Evolutionary conservation across 2,797 vertebrate species (phyloP).

Genomic region (Microctenopoma steveboyesi): DNA sequence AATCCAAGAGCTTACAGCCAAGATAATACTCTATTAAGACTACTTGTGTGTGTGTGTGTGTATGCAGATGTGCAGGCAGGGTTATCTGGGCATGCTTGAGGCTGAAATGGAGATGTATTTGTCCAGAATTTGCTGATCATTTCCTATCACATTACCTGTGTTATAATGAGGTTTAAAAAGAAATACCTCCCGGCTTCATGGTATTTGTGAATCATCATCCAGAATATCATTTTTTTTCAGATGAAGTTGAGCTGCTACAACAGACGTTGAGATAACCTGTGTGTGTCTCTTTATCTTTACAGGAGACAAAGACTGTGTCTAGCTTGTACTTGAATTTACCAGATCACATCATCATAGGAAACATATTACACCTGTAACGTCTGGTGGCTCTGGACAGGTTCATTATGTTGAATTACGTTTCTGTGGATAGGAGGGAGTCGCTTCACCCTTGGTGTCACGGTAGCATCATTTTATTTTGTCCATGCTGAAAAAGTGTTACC

Average conservation of each 20-base stretch:
- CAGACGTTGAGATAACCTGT: too few relatives aligned
- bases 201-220: slow-evolving; percentile 2
- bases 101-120: slow-evolving; percentile 45
- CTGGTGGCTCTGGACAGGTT: slow-evolving; percentile 8
- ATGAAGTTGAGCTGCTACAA: background rate
- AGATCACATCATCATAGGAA: background rate
- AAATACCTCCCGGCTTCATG: background rate
- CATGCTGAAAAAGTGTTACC: background rate
- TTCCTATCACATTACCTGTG: slow-evolving; percentile 19
- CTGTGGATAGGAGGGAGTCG: background rate
- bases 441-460: too few relatives aligned
- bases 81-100: slow-evolving; percentile 37
- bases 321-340: slow-evolving; percentile 3
- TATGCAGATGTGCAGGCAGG: background rate
- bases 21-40: slow-evolving; percentile 54
- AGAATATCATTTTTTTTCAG: background rate
- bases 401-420: slow-evolving; percentile 16
- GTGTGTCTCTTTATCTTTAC: background rate
- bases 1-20: slow-evolving; percentile 55
- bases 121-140: slow-evolving; percentile 15
- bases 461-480: background rate
- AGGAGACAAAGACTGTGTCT: background rate
- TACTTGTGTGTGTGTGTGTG: slow-evolving; percentile 14
- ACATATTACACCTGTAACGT: background rate
- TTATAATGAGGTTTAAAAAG: background rate